phyloP scores from a whole-genome alignment of 1,140 invertebrate species.

The Hycleus phaleratus region DNA sequence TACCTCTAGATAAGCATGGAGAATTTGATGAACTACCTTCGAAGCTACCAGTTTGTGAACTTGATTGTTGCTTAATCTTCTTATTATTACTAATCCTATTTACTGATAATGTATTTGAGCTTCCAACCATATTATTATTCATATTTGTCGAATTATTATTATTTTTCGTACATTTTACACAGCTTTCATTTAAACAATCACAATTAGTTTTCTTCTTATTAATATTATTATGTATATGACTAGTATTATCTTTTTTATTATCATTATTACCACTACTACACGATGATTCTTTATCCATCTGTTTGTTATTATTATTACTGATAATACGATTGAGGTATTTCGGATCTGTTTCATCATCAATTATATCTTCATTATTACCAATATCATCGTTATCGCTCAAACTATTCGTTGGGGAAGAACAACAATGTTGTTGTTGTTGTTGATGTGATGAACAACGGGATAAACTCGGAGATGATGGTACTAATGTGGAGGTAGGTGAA shows the following conservation, averaged over 20 bases:
- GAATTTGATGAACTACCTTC: slow-evolving; percentile 48
- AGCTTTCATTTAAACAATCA: slow-evolving; percentile 31
- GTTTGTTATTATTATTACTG: not conserved
- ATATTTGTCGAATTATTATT: slow-evolving; percentile 29
- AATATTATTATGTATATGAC: slow-evolving; percentile 22
- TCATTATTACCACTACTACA: too few relatives aligned
- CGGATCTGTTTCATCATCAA: slow-evolving; percentile 11
- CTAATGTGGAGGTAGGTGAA: slow-evolving; percentile 27
- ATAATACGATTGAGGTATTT: slow-evolving; percentile 22
- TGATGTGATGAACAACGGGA: slow-evolving; percentile 20
- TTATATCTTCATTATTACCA: slow-evolving; percentile 1
- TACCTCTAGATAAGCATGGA: slow-evolving; percentile 56
- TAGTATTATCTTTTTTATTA: slow-evolving; percentile 22
- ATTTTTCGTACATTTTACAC: slow-evolving; percentile 29
- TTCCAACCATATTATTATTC: slow-evolving; percentile 32
- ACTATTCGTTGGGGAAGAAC: not conserved
- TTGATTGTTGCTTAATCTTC: slow-evolving; percentile 50
- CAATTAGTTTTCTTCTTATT: slow-evolving; percentile 17
- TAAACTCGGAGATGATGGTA: slow-evolving; percentile 18
- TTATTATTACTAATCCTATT: slow-evolving; percentile 39
- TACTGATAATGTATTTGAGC: slow-evolving; percentile 41
- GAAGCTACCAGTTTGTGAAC: slow-evolving; percentile 55
- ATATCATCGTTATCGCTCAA: not conserved
- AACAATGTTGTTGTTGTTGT: not conserved
- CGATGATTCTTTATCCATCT: slow-evolving; percentile 2